A percentile compares a stretch with the other conserved stretches of the same genome.
phyloP scores from a whole-genome alignment of 1,140 invertebrate species.

The Drosophila grimshawi region DNA sequence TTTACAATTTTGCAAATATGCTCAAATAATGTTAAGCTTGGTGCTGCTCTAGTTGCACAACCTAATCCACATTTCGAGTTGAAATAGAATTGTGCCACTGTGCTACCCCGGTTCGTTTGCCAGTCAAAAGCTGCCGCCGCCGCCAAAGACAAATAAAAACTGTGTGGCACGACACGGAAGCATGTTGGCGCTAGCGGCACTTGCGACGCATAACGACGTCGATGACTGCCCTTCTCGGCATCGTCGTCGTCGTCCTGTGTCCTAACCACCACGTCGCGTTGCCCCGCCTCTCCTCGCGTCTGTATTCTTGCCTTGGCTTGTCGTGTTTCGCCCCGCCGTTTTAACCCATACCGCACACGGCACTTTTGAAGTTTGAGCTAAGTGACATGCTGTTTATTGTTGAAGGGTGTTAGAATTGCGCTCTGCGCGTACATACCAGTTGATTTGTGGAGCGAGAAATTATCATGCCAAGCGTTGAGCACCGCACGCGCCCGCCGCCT shows the following conservation, averaged over 20 bases:
- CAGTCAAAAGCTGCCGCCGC: slow-evolving; percentile 60
- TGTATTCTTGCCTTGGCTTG: background rate
- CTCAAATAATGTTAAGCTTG: background rate
- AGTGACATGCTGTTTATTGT: slow-evolving; percentile 85
- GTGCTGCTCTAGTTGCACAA: too few species aligned
- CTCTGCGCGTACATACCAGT: slow-evolving; percentile 45
- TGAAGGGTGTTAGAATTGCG: slow-evolving; percentile 84
- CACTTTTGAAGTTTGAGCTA: slow-evolving; percentile 84
- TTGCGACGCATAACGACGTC: slow-evolving; percentile 76
- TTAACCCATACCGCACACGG: slow-evolving; percentile 39
- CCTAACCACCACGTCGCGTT: slow-evolving; percentile 9
- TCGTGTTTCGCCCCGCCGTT: slow-evolving; percentile 5
- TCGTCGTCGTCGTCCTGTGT: slow-evolving; percentile 18
- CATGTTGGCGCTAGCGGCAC: slow-evolving; percentile 78
- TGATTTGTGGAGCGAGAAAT: slow-evolving; percentile 79
- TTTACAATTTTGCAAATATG: too few species aligned
- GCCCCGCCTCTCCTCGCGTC: background rate
- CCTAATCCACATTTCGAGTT: background rate
- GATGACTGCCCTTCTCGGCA: slow-evolving; percentile 66
- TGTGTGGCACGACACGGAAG: slow-evolving; percentile 73
- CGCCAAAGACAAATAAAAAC: slow-evolving; percentile 67
- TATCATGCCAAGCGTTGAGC: slow-evolving; percentile 78
- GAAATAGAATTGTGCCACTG: slow-evolving; percentile 11
- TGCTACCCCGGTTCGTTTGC: slow-evolving; percentile 28
- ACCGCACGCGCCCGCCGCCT: slow-evolving; percentile 60